Base-by-base conservation (phyloP, 1,140 invertebrate species). In the Helicoverpa armigera region DNA sequence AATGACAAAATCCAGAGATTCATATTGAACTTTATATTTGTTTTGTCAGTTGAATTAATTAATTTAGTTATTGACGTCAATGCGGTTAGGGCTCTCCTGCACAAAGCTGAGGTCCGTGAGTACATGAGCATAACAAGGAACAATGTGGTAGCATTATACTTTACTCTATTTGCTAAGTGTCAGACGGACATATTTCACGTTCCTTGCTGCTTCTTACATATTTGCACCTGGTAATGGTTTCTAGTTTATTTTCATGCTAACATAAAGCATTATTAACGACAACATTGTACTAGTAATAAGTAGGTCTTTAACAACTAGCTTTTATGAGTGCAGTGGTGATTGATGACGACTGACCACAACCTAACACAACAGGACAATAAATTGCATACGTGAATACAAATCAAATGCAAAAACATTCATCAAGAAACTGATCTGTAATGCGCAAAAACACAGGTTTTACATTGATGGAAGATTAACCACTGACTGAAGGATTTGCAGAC, bases 361-460 rank as follows among this genome's bases (percentile, higher is more conserved):
- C 69, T 23, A 31, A n/a, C 10, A 65, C 13, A 54, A 72, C 50
- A 72, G 69, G 69, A 72, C 14, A 54, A 72, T 54, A 9, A 31
- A 53, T n/a, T 10, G 53, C 13, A 48, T 48, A 67, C 23, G 14
- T n/a, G 63, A 35, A 43, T 11, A 50, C n/a, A 43, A 16, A 72
- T 10, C 12, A 23, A 72, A 54, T 54, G 69, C 50, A 29, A 31
- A 53, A 53, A 23, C 29, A 43, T 16, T 70, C 1, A 53, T 72
- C 69, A 72, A 23, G 50, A 72, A 53, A 53, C 23, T 10, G 69
- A 29, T 53, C 2, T 29, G 16, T 69, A 43, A 43, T 18, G 54
- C 2, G 14, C 14, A 12, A 11, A 23, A 65, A 43, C 29, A 5
- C 29, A 29, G 10, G 35, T 43, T 43, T 43, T 43, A 43, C 5